Conservation (phyloP, 2,797 vertebrate genomes). For the Cetoscarus ocellatus region DNA sequence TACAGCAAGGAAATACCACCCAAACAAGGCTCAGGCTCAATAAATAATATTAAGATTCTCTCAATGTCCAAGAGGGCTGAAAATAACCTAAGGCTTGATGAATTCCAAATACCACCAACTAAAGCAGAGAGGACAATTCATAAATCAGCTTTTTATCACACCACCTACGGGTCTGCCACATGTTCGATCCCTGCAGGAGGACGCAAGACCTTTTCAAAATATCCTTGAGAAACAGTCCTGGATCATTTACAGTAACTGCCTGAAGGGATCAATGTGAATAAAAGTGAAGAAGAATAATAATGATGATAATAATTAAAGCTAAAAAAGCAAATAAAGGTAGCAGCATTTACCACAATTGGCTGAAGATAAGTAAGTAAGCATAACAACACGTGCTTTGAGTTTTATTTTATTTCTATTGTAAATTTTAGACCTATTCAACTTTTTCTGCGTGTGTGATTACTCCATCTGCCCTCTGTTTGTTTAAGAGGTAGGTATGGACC, state of each 20-base stretch:
- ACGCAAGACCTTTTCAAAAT: slow-evolving; percentile 33
- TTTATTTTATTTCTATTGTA: neutral
- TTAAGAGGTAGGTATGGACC: slow-evolving; percentile 27
- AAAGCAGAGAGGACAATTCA: slow-evolving; percentile 14
- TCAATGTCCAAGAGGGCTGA: fast-evolving
- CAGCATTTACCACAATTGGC: no score
- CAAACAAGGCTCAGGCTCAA: slow-evolving; percentile 1
- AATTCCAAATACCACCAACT: neutral
- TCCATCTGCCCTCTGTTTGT: neutral
- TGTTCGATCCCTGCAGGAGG: slow-evolving; percentile 12
- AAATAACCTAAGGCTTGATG: neutral
- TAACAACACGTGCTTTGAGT: no score
- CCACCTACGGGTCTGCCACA: slow-evolving; percentile 10
- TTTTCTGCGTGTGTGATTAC: neutral
- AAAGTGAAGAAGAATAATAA: slow-evolving; percentile 2
- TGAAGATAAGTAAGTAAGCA: no score
- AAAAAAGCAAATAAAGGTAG: neutral
- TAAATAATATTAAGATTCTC: neutral
- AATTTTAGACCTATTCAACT: neutral
- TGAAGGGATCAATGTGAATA: slow-evolving; percentile 5
- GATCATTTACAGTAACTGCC: slow-evolving; percentile 17
- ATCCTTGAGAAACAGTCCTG: slow-evolving; percentile 12
- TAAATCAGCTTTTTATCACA: slow-evolving; percentile 13
- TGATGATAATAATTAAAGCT: neutral
- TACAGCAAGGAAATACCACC: slow-evolving; percentile 11